Base-by-base conservation (phyloP, 2,113 vertebrate genomes). In the Corydoras sp. region DNA sequence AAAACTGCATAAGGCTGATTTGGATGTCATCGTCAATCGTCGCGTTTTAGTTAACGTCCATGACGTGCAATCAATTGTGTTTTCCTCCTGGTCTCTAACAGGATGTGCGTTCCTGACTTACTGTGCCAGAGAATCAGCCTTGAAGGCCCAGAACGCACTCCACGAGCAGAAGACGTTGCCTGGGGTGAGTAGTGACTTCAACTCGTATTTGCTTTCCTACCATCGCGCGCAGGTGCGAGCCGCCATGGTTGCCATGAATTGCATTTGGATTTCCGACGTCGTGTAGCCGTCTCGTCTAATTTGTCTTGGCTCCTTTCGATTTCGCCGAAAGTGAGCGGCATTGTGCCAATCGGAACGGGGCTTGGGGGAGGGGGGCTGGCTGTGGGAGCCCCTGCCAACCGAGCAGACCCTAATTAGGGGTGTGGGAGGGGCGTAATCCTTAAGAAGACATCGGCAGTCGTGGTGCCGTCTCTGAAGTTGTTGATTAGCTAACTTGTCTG, bases 161-260 rank as follows among this genome's bases (percentile, higher is more conserved):
- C 89, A 90, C 5, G 89, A 90, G 83, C 89, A 90, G 81, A 90
- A 90, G 86, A 90, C 89, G 29, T 80, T 90, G 84, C 89, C 89
- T 8, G 89, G 89, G 88, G 88, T 90, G 80, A 90, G 89, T 89
- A 71, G 53, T 55, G 32, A 5, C 55, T 78, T 70, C 12, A 56
- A 6, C 5, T 0, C 6, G 2, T 2, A 6, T 56, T 10, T n/a
- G 54, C n/a, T 56, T 56, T n/a, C 12, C 2, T 55, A 54, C 11
- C 9, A 13, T 55, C 7, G 2, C 11, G 49, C 18, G 18, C 18
- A 24, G 18, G 18, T 24, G 18, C 18, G 18, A 24, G 18, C 18
- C 18, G 18, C 18, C 18, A 24, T 24, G 18, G 18, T 24, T 24
- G 18, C 18, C 18, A 24, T 24, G 2, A 24, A 24, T 24, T 24